Evolutionary conservation across 2,113 vertebrate species (phyloP), one percentile per base, ranked within the genome.

Genomic region (Pelecanus crispus): DNA sequence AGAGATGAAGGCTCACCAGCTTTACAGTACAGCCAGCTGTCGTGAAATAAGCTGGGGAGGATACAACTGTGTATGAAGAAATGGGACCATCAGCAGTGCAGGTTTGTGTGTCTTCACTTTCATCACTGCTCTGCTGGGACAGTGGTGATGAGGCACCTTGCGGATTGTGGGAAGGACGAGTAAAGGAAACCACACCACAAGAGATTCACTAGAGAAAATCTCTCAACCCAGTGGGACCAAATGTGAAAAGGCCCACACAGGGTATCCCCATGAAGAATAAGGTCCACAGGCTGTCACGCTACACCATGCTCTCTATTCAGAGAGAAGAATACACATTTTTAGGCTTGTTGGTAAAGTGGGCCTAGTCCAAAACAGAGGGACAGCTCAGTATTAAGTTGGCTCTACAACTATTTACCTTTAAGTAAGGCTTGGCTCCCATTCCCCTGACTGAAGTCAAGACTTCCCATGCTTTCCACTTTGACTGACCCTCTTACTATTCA

Each of bases 1-100:
- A 83, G 73, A 47, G 34, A 62, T 25, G 38, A 88, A 77, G 58
- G 34, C 32, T 88, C 13, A 74, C 24, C 50, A 89, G 53, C 28
- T 83, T 56, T 65, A 42, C 28, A 66, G 79, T 32, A 26, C 34
- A 53, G 49, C 10, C 56, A 88, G 40, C 22, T 31, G 15, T 61
- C 36, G 14, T 13, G 21, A 68, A 68, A 53, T 16, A 77, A 36
- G 29, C 62, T 38, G 31, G 12, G 32, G 31, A 86, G 3, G 50
- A 58, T 34, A 58, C 21, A 49, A 66, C 7, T 4, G 4, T 0
- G 0, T 29, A n/a, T 49, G 63, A 82, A 77, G 56, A 73, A 77
- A 73, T 0, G 0, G 50, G 45, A 65, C 45, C 32, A 36, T 7
- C 14, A 58, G 45, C 19, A 62, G 38, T 2, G 28, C 65, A 86